phyloP scores from a whole-genome alignment of 2,888 invertebrate species.

The Troides oblongomaculatus region DNA sequence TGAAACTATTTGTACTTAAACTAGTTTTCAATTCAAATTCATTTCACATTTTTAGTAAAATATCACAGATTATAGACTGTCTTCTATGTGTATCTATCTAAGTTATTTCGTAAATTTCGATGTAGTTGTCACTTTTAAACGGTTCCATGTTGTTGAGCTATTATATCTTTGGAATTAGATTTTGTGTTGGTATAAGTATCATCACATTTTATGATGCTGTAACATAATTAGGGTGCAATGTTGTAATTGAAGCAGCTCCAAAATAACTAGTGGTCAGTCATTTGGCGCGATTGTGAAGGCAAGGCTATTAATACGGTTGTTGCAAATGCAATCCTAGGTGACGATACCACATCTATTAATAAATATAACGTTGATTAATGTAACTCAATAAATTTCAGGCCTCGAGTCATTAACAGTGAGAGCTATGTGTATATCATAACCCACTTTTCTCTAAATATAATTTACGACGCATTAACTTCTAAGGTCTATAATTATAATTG shows the following conservation, averaged over 20 bases:
- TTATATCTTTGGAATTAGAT: too few species aligned
- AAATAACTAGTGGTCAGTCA: constrained; percentile 34
- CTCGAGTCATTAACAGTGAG: constrained; percentile 44
- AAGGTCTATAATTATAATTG: constrained; percentile 18
- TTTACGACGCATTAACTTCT: constrained; percentile 16
- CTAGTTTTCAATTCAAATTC: too few species aligned
- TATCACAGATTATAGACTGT: too few species aligned
- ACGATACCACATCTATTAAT: constrained; percentile 47
- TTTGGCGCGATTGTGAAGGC: constrained; percentile 33
- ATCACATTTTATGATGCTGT: neutral
- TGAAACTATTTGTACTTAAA: too few species aligned
- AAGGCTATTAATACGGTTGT: constrained; percentile 42
- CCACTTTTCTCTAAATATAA: constrained; percentile 18
- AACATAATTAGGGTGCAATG: neutral
- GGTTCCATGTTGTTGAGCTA: too few species aligned
- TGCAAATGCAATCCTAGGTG: constrained; percentile 66
- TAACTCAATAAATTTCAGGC: constrained; percentile 28
- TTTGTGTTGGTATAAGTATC: neutral
- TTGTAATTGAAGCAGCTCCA: constrained; percentile 31
- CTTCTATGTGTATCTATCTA: too few species aligned
- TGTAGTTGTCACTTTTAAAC: too few species aligned
- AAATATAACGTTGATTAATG: constrained; percentile 33
- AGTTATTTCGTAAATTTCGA: too few species aligned
- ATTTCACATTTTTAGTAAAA: too few species aligned
- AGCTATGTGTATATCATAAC: constrained; percentile 11